phyloP scores from a whole-genome alignment of 2,888 invertebrate species.

The Petrophora chlorosata region DNA sequence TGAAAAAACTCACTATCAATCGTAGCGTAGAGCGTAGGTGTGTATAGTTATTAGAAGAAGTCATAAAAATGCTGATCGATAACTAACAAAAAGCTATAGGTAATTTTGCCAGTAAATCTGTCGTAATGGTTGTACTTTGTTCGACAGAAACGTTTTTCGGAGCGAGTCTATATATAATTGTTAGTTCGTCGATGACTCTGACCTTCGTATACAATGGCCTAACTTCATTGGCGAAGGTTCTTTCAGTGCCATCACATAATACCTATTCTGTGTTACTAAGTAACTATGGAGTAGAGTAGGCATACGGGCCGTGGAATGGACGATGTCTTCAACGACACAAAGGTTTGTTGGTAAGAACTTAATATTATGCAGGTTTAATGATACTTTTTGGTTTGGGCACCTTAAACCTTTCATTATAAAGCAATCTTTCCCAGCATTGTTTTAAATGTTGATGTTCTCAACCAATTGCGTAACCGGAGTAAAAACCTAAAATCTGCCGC shows the following conservation, averaged over 20 bases:
- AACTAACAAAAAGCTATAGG: constrained; percentile 29
- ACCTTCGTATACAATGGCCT: constrained; percentile 60
- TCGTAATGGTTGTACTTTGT: constrained; percentile 29
- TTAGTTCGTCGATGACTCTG: constrained; percentile 46
- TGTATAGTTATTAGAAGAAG: constrained; percentile 21
- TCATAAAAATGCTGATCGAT: constrained; percentile 18
- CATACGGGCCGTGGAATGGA: not conserved
- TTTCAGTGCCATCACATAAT: constrained; percentile 34
- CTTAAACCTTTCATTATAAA: constrained; percentile 8
- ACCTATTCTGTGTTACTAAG: constrained; percentile 20
- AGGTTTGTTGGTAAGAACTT: not conserved
- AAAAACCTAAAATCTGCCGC: constrained; percentile 26
- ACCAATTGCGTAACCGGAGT: constrained; percentile 27
- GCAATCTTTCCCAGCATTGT: constrained; percentile 32
- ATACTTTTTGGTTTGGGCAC: not conserved
- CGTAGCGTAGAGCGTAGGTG: not conserved
- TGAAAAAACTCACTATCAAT: not conserved
- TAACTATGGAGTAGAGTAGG: constrained; percentile 1
- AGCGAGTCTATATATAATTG: constrained; percentile 39
- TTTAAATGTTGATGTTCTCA: constrained; percentile 17
- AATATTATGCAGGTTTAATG: not conserved
- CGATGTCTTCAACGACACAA: not conserved
- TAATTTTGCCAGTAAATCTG: constrained; percentile 29
- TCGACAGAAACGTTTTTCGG: constrained; percentile 32
- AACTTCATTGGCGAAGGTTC: constrained; percentile 57